A percentile compares a stretch with the other conserved stretches of the same genome.
phyloP scores from a whole-genome alignment of 2,797 vertebrate genomes.

The Phylloscopus collybita region DNA sequence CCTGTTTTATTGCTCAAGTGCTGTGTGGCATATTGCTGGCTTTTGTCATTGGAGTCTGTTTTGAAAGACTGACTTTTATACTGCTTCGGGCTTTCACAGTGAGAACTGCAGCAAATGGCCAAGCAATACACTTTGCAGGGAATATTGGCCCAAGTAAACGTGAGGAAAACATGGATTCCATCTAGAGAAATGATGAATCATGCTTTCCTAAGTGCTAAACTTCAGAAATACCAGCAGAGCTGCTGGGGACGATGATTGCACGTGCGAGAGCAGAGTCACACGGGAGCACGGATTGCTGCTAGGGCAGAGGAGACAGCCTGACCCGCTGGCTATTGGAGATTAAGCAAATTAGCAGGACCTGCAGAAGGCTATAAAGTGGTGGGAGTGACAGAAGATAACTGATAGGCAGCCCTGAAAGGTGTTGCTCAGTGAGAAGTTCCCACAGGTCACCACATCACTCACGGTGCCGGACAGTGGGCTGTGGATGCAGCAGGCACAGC shows the following conservation, averaged over 20 bases:
- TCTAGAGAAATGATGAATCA: not conserved
- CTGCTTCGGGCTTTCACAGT: constrained; percentile 6
- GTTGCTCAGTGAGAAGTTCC: not conserved
- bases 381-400: not conserved
- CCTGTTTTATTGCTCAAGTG: constrained; percentile 46
- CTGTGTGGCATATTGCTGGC: constrained; percentile 49
- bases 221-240: not conserved
- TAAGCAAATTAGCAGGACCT: not conserved
- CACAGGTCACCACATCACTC: not conserved
- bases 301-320: not conserved
- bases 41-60: constrained; percentile 56
- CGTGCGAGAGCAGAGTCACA: not conserved
- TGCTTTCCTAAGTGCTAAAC: not conserved
- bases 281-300: not conserved
- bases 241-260: not conserved
- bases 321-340: not conserved
- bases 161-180: not conserved
- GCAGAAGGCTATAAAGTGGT: not conserved
- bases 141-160: not conserved
- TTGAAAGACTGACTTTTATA: constrained; percentile 52
- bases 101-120: not conserved
- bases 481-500: fast-evolving
- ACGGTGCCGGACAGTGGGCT: not conserved
- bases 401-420: not conserved
- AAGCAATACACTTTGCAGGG: not conserved